A percentile compares a stretch with the other conserved stretches of the same genome.
Conservation (phyloP, 2,797 vertebrate species). For the Notolepis coatsorum region DNA sequence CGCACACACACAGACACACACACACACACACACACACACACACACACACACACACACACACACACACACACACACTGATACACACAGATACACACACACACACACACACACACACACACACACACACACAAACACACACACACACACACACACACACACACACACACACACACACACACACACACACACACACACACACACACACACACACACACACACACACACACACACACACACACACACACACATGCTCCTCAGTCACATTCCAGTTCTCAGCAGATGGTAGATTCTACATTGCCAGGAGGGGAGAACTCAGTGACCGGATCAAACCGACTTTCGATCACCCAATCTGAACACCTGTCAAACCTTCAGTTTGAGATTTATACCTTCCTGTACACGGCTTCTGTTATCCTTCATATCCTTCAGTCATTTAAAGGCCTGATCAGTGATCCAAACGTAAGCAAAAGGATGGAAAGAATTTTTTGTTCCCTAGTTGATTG, state of each 20-base stretch:
- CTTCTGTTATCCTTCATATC: too few relatives aligned
- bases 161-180: background rate
- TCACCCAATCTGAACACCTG: background rate
- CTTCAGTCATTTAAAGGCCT: too few relatives aligned
- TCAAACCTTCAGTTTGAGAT: too few relatives aligned
- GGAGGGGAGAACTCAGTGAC: constrained; percentile 31
- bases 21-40: background rate
- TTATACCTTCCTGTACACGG: too few relatives aligned
- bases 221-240: constrained; percentile 9
- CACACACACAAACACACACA: background rate
- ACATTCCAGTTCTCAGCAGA: constrained; percentile 20
- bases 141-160: background rate
- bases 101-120: background rate
- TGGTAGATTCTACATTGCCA: constrained; percentile 30
- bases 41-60: background rate
- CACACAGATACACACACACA: too few relatives aligned
- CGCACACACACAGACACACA: too few relatives aligned
- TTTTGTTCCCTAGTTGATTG: too few relatives aligned
- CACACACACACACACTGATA: too few relatives aligned
- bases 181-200: background rate
- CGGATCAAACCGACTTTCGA: background rate
- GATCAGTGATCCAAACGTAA: too few relatives aligned
- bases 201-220: constrained; percentile 2
- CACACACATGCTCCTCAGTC: constrained; percentile 10
- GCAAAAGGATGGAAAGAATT: background rate